Base-by-base conservation (phyloP, 2,888 invertebrate species). In the Coelinius sp. region DNA sequence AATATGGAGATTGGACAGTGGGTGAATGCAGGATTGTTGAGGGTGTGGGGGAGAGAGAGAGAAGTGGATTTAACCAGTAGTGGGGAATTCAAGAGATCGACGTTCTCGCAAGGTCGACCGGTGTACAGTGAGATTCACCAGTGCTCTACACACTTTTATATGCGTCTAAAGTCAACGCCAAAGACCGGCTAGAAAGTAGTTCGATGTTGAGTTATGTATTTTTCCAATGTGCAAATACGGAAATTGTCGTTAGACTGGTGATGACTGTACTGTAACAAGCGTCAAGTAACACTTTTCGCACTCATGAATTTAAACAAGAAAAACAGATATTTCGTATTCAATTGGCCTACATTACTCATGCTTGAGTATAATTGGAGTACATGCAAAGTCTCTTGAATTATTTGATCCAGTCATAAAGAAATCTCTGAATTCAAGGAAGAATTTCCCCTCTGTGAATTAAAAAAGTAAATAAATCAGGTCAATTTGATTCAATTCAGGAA, bases 91-190 rank as follows among this genome's bases (percentile, higher is more conserved):
- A 67, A 22, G 35, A 71, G 59, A 62, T 59, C 59, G 52, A 74
- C 71, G 71, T 75, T 74, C 73, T 68, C 74, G 74, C 78, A 77
- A 78, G 77, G 77, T 78, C 76, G 77, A 78, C 78, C 71, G 68
- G 75, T 74, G 75, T 69, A 64, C 71, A 24, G 27, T 49, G 38
- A 38, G 44, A 44, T 66, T 38, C 38, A 49, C 38, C 52, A 63
- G 25, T 46, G 56, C 46, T n/a, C n/a, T 41, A 20, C 59, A 69
- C 46, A 38, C 44, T 46, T 70, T 49, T 62, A 46, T 44, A 46
- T 35, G 69, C 24, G 52, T 35, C 64, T 38, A 41, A 53, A 65
- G 25, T 53, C 59, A 65, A 44, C 22, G 56, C 38, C 49, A 14
- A 25, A 68, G 64, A 73, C 73, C 59, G 67, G 52, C 68, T 63